These are phyloP conservation scores for Procambarus virginalis DNA, from an alignment of 1,140 invertebrate species.

Conservation along the genomic window DNA sequence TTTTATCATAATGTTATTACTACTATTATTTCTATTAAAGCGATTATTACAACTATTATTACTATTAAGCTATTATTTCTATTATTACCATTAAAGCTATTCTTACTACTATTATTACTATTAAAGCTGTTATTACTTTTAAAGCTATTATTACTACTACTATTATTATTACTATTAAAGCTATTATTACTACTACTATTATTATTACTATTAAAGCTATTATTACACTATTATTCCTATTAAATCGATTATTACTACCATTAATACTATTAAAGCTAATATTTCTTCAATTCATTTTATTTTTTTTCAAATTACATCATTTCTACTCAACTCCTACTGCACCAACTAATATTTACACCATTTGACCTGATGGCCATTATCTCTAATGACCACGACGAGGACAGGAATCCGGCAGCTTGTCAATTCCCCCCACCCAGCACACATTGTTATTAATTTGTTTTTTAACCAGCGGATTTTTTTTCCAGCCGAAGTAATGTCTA, in stretches of 20 bases:
- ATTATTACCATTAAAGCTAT: not conserved
- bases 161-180: not conserved
- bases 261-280: not conserved
- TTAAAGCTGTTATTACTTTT: not conserved
- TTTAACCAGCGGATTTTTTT: too few relatives aligned
- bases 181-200: not conserved
- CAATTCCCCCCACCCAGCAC: too few relatives aligned
- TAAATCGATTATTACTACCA: not conserved
- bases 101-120: constrained; percentile 1
- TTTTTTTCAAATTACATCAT: too few relatives aligned
- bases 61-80: not conserved
- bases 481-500: too few relatives aligned
- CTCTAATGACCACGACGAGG: too few relatives aligned
- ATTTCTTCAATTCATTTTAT: too few relatives aligned
- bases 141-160: not conserved
- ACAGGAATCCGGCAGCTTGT: too few relatives aligned
- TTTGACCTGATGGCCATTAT: too few relatives aligned
- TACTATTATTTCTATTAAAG: not conserved
- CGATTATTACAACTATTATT: not conserved
- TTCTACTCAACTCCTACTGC: too few relatives aligned
- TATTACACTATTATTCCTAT: not conserved
- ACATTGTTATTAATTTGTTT: too few relatives aligned
- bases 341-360: too few relatives aligned
- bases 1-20: not conserved
- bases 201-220: not conserved